Evolutionary conservation across 1,140 invertebrate species (phyloP).

Genomic region (Mamestra configurata): DNA sequence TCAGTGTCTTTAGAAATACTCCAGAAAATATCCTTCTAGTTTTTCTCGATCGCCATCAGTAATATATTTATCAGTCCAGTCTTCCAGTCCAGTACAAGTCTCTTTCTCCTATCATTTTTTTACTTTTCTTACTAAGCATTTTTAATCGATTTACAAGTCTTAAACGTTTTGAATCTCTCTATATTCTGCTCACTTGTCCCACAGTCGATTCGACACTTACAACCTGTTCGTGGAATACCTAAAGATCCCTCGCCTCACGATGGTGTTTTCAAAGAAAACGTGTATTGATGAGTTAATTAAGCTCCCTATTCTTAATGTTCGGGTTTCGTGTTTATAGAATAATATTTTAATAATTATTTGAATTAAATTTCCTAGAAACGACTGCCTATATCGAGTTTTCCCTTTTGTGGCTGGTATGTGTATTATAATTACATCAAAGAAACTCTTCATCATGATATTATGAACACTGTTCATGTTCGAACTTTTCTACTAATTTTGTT

Average conservation of each 20-base stretch:
- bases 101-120: no score
- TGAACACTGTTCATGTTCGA: background rate
- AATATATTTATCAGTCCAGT: no score
- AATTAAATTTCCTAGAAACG: slow-evolving; percentile 13
- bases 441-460: background rate
- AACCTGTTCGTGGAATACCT: slow-evolving; percentile 66
- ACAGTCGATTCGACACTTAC: slow-evolving; percentile 41
- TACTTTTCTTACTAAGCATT: no score
- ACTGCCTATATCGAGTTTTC: background rate
- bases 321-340: slow-evolving; percentile 33
- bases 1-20: no score
- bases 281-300: slow-evolving; percentile 81
- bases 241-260: slow-evolving; percentile 67
- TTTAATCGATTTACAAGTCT: slow-evolving; percentile 13
- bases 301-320: slow-evolving; percentile 37
- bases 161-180: slow-evolving; percentile 29
- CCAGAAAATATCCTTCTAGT: no score
- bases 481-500: background rate
- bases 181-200: slow-evolving; percentile 30
- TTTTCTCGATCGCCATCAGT: no score
- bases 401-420: slow-evolving; percentile 17
- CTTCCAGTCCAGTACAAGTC: no score
- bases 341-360: slow-evolving; percentile 26
- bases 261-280: slow-evolving; percentile 73
- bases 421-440: slow-evolving; percentile 27